Base-by-base conservation (phyloP, 2,797 vertebrate species). In the Melopsittacus undulatus region DNA sequence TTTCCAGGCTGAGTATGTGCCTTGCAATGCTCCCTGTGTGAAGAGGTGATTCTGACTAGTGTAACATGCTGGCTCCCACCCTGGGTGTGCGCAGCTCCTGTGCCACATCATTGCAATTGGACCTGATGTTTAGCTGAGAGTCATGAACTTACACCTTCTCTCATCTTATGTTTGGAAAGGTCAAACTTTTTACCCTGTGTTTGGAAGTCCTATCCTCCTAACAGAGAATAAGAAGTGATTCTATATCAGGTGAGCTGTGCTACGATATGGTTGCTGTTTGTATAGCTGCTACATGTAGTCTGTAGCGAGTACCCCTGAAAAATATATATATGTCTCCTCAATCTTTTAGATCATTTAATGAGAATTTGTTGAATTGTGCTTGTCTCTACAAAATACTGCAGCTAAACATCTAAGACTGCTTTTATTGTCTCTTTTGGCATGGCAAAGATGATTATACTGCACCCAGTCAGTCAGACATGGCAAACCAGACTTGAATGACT, bases 41-140 rank as follows among this genome's bases (percentile, higher is more conserved):
- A 30, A 4, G 48, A 10, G 13, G 4, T 7, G 12, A 12, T 40
- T 61, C 54, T 45, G 62, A n/a, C 20, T 4, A 2, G 4, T 9
- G 34, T 20, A 14, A 70, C 1, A 0, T 3, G 0, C n/a, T 17
- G 49, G 7, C 10, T 49, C n/a, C 7, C 2, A 0, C 36, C 24
- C 26, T 4, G 0, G 1, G 3, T 3, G 3, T 2, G 9, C 9
- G 2, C 46, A 38, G 24, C 21, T 17, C 36, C 12, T 32, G 30
- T 5, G 3, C 19, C 3, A 3, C 4, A 12, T 10, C 0, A 0
- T 40, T 68, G 34, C n/a, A 24, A 21, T 16, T n/a, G 24, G 24
- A 36, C 26, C 18, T 20, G 34, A 13, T n/a, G 23, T 11, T 61
- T 30, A 73, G 23, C 36, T 0, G 4, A 46, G n/a, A 34, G n/a